Base-by-base conservation (phyloP, 1,140 invertebrate genomes). In the Neotoxoptera formosana region DNA sequence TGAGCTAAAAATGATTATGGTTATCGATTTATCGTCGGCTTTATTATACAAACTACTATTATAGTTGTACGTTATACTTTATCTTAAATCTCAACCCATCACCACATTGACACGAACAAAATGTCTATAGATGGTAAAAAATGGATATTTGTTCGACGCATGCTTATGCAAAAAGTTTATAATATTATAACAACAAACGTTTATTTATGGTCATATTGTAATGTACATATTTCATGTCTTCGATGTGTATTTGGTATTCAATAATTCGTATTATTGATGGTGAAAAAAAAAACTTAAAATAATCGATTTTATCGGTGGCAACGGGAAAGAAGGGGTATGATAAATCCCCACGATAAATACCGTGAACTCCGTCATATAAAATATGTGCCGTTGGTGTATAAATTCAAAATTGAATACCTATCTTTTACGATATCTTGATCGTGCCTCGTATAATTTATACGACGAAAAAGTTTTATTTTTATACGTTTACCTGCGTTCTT, bases 101-200 rank as follows among this genome's bases (percentile, higher is more conserved):
- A 17, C 1, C 14, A 17, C 21, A 14, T 76, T 76, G 60, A 76
- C 30, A 76, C n/a, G n/a, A 14, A 76, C n/a, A 76, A 76, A 76
- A 76, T n/a, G 14, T 34, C 6, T 76, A 76, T n/a, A 76, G n/a
- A 76, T 76, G 17, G 60, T 76, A 76, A 76, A 67, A 76, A 76
- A n/a, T 20, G 14, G 60, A 76, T 76, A 76, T n/a, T 76, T n/a
- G n/a, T 76, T 17, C n/a, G n/a, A 76, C n/a, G 60, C 60, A 76
- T 76, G 60, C 60, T 76, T 76, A 76, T n/a, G n/a, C n/a, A 34
- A 76, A 76, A 76, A n/a, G 60, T n/a, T 76, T 76, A 76, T 34
- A 20, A 76, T 34, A 20, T 30, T 34, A 20, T 30, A 76, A 76
- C 60, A n/a, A 76, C 30, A 14, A 14, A 76, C 23, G 30, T n/a